These are phyloP conservation scores for Hemicentrotus pulcherrimus DNA, from an alignment of 35 echinoderm and acorn worm genomes.

Conservation along the genomic window DNA sequence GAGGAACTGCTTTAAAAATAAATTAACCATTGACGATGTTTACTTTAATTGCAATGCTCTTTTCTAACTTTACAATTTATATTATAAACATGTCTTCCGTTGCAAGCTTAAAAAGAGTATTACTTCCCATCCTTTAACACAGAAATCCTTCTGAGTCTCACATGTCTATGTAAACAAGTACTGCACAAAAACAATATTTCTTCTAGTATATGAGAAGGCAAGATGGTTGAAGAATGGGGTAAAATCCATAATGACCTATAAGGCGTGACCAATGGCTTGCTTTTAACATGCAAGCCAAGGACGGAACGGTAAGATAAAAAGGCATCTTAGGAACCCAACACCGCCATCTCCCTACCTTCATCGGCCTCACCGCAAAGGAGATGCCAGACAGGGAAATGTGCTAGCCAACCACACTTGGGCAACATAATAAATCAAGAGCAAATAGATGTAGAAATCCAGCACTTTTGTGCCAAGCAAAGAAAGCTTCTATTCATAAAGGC, in stretches of 20 bases:
- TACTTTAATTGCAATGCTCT: no score
- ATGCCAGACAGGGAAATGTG: background rate
- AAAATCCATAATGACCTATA: background rate
- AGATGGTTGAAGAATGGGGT: no score
- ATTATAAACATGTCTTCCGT: no score
- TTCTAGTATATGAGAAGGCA: no score
- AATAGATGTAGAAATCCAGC: constrained; percentile 14
- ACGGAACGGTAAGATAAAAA: background rate
- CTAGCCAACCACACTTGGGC: background rate
- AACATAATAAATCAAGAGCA: constrained; percentile 25
- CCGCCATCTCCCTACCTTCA: background rate
- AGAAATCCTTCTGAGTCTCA: no score
- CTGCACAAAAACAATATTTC: no score
- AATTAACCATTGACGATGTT: no score
- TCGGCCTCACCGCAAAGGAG: constrained; percentile 25
- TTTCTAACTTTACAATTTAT: no score
- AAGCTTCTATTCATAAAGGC: background rate
- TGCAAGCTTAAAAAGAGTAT: no score
- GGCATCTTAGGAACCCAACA: background rate
- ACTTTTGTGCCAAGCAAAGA: background rate
- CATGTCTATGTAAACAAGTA: no score
- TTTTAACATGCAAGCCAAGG: background rate
- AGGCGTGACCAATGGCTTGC: background rate
- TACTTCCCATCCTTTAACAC: no score
- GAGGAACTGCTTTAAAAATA: no score